phyloP scores from a whole-genome alignment of 2,888 invertebrate genomes.

The Lithophane socia region DNA sequence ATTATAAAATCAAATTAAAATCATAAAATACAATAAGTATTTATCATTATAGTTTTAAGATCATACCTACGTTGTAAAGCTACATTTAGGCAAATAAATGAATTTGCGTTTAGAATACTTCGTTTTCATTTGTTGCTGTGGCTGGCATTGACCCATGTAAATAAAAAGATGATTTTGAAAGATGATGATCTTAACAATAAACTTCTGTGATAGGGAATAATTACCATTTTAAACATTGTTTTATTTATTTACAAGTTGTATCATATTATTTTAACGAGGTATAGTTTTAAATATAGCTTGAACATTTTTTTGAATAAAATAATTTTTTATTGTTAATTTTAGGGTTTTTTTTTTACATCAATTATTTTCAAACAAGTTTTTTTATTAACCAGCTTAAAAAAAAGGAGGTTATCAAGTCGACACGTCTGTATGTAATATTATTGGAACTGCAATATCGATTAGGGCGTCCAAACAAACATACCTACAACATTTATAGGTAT shows the following conservation, averaged over 20 bases:
- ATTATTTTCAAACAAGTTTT: not conserved
- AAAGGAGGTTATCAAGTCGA: too few relatives aligned
- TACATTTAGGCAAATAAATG: too few relatives aligned
- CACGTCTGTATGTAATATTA: too few relatives aligned
- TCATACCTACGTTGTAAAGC: not conserved
- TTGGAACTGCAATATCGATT: too few relatives aligned
- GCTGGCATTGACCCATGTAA: too few relatives aligned
- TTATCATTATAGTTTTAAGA: not conserved
- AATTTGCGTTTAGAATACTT: not conserved
- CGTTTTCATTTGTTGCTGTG: not conserved
- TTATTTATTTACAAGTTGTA: constrained; percentile 2
- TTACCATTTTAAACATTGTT: constrained; percentile 17
- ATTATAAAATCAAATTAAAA: too few relatives aligned
- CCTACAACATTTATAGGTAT: too few relatives aligned
- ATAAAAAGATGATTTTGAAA: not conserved
- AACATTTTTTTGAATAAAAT: constrained; percentile 13
- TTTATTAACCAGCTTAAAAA: not conserved
- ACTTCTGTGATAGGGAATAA: constrained; percentile 30
- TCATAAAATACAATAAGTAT: too few relatives aligned
- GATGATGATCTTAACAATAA: too few relatives aligned
- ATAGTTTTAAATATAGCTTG: not conserved
- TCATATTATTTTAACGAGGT: not conserved
- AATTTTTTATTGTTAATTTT: not conserved
- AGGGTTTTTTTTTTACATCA: not conserved
- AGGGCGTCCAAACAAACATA: too few relatives aligned